These are phyloP conservation scores for Drosophila ironensis DNA, from an alignment of 1,140 invertebrate genomes.

Conservation along the genomic window DNA sequence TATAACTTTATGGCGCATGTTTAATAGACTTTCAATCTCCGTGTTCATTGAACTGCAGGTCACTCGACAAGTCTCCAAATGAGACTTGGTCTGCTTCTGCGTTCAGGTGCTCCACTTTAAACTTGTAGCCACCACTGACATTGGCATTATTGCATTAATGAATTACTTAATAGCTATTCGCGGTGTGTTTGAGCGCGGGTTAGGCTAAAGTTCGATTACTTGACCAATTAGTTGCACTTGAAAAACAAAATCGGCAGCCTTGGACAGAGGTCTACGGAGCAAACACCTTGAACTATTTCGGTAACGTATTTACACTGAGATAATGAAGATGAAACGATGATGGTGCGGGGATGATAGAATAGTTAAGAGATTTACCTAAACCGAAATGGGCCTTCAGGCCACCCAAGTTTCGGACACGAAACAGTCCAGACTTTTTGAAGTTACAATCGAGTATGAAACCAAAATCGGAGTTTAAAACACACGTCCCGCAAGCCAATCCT, in stretches of 20 bases:
- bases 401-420: conserved; percentile 93
- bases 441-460: conserved; percentile 93
- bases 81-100: conserved; percentile 11
- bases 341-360: conserved; percentile 4
- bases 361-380: conserved; percentile 86
- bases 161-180: conserved; percentile 62
- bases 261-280: too few species aligned
- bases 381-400: conserved; percentile 93
- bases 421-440: conserved; percentile 94
- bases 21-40: too few species aligned
- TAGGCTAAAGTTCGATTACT: conserved; percentile 21
- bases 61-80: conserved; percentile 10
- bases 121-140: conserved; percentile 49
- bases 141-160: conserved; percentile 78
- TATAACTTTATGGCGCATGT: too few species aligned
- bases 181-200: conserved; percentile 13
- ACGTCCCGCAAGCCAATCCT: conserved; percentile 86
- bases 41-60: conserved; percentile 33
- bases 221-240: conserved; percentile 35
- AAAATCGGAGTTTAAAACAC: conserved; percentile 93
- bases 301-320: conserved; percentile 20
- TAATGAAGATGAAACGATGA: not conserved
- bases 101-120: conserved; percentile 23
- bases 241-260: conserved; percentile 18
- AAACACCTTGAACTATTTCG: conserved; percentile 31